Percentiles rank a stretch among this genome's conserved stretches.
Conservation (phyloP, 2,797 vertebrate species). For the Phaenicophaeus curvirostris region DNA sequence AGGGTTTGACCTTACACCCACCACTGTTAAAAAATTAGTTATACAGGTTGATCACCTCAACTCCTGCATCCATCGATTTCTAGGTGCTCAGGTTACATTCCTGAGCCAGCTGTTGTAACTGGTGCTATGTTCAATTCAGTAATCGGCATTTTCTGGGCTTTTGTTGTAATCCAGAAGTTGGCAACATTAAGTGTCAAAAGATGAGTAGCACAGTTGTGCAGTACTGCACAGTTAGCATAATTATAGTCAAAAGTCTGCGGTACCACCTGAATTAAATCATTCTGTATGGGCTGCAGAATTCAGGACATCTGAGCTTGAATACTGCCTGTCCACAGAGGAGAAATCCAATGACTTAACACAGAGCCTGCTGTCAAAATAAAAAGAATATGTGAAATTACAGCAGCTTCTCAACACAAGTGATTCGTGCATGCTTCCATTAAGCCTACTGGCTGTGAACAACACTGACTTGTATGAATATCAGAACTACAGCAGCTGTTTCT, state of each 20-base stretch:
- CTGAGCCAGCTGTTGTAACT: background rate
- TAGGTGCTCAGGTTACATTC: background rate
- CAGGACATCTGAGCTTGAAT: background rate
- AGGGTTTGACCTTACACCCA: background rate
- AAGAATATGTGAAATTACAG: background rate
- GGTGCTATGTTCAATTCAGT: background rate
- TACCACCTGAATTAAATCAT: background rate
- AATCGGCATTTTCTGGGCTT: background rate
- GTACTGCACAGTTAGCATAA: background rate
- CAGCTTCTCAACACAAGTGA: background rate
- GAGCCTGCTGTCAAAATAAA: background rate
- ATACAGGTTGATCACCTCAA: background rate
- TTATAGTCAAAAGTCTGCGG: background rate
- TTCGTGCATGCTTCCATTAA: background rate
- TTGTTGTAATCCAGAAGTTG: background rate
- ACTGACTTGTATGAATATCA: background rate
- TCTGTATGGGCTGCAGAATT: background rate
- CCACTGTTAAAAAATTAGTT: background rate
- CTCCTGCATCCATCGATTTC: background rate
- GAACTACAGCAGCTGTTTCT: background rate
- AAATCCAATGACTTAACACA: background rate
- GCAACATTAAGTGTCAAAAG: background rate
- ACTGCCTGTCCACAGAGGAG: background rate
- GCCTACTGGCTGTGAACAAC: background rate
- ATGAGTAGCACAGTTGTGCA: background rate